phyloP scores from a whole-genome alignment of 64 coral and sea anemone genomes.

The Pocillopora damicornis region DNA sequence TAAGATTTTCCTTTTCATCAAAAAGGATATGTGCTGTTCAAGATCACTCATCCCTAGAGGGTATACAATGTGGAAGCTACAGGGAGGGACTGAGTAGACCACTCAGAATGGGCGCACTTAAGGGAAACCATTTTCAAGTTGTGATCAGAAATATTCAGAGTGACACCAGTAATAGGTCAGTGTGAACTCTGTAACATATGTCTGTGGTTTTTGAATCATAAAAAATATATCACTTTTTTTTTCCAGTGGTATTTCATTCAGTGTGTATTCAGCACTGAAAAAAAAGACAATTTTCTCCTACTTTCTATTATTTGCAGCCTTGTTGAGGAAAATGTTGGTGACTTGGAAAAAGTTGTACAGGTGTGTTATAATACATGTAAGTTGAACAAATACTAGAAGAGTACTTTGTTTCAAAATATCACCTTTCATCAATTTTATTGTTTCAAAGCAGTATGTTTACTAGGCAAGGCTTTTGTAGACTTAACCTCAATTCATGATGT shows the following conservation, averaged over 20 bases:
- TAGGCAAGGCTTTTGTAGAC: no score
- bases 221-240: background rate
- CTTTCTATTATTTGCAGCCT: background rate
- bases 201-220: background rate
- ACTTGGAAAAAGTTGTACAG: background rate
- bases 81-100: slow-evolving; percentile 29
- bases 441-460: no score
- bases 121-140: slow-evolving; percentile 70
- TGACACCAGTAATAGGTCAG: slow-evolving; percentile 10
- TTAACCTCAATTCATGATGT: no score
- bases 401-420: no score
- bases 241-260: background rate
- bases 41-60: slow-evolving; percentile 37
- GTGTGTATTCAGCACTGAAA: background rate
- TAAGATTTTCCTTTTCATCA: background rate
- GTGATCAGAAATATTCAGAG: slow-evolving; percentile 58
- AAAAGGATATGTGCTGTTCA: slow-evolving; percentile 36
- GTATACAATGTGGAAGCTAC: slow-evolving; percentile 68
- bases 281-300: background rate
- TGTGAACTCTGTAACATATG: background rate
- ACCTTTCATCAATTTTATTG: no score
- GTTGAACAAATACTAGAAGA: no score
- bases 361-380: background rate
- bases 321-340: background rate
- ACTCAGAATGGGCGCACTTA: slow-evolving; percentile 51